These are phyloP conservation scores for Forbesichthys agassizii DNA, from an alignment of 2,113 vertebrate species.

Conservation along the genomic window DNA sequence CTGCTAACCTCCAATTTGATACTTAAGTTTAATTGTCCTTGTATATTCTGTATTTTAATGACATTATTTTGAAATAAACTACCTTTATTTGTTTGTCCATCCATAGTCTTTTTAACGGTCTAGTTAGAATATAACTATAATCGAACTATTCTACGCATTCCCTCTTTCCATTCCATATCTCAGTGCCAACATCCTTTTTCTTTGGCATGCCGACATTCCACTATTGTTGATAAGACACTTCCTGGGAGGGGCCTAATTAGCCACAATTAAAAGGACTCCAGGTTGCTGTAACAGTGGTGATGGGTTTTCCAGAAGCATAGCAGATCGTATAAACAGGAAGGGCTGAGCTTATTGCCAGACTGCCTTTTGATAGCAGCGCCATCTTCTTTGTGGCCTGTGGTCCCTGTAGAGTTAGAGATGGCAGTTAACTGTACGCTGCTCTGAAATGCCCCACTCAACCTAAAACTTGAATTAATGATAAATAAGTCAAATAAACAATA, in stretches of 20 bases:
- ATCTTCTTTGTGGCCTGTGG: conserved; percentile 12
- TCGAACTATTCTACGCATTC: not conserved
- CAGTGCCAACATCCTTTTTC: conserved; percentile 1
- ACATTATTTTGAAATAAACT: no score
- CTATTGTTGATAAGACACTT: conserved; percentile 53
- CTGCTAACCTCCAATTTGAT: no score
- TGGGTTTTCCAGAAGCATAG: conserved; percentile 47
- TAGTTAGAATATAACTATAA: not conserved
- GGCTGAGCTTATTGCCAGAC: conserved; percentile 52
- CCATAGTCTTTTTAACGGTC: no score
- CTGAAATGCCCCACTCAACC: conserved; percentile 25
- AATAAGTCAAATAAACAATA: conserved; percentile 23
- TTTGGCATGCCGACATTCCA: conserved; percentile 42
- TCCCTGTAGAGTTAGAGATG: conserved; percentile 9
- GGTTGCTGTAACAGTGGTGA: conserved; percentile 19
- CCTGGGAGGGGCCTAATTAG: conserved; percentile 73
- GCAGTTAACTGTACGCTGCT: conserved; percentile 7
- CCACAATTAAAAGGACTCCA: conserved; percentile 55
- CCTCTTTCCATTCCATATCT: not conserved
- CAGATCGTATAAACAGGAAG: conserved; percentile 75
- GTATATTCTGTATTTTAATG: no score
- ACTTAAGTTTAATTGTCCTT: no score
- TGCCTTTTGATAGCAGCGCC: conserved; percentile 25
- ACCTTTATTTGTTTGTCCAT: no score
- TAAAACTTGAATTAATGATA: conserved; percentile 16